Evolutionary conservation across 2,113 vertebrate genomes (phyloP).

Genomic region (Shinisaurus crocodilurus): DNA sequence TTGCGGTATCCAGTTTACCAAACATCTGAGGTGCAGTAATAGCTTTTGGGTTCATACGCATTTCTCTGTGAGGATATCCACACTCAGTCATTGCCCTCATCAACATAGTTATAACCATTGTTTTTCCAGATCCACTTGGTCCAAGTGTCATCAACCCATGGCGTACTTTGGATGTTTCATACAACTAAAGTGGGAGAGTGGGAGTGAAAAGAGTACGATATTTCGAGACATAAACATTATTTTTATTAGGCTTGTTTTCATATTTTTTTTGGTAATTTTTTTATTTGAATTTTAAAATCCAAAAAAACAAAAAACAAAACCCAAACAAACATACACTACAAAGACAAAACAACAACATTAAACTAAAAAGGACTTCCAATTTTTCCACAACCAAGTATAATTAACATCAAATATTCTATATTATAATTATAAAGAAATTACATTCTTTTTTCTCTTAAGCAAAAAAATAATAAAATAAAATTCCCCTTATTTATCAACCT

Average conservation of each 20-base stretch:
- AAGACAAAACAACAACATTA: too few species aligned
- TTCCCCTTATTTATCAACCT: too few species aligned
- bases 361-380: too few species aligned
- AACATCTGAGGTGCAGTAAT: conserved; percentile 84
- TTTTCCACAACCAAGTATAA: too few species aligned
- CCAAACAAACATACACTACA: too few species aligned
- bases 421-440: too few species aligned
- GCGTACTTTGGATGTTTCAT: conserved; percentile 80
- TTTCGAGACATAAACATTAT: background rate
- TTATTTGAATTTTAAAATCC: too few species aligned
- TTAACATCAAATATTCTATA: too few species aligned
- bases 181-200: conserved; percentile 64
- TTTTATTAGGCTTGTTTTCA: background rate
- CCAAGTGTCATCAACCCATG: conserved; percentile 84
- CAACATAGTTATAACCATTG: conserved; percentile 73
- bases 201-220: background rate
- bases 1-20: conserved; percentile 81
- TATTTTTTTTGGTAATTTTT: too few species aligned
- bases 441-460: too few species aligned
- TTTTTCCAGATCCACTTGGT: conserved; percentile 84
- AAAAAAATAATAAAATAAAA: too few species aligned
- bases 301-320: too few species aligned
- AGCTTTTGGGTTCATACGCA: conserved; percentile 85
- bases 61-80: conserved; percentile 77
- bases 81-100: conserved; percentile 80